These are phyloP conservation scores for Tetragonula clypearis DNA, from an alignment of 1,140 invertebrate species.

Conservation along the genomic window DNA sequence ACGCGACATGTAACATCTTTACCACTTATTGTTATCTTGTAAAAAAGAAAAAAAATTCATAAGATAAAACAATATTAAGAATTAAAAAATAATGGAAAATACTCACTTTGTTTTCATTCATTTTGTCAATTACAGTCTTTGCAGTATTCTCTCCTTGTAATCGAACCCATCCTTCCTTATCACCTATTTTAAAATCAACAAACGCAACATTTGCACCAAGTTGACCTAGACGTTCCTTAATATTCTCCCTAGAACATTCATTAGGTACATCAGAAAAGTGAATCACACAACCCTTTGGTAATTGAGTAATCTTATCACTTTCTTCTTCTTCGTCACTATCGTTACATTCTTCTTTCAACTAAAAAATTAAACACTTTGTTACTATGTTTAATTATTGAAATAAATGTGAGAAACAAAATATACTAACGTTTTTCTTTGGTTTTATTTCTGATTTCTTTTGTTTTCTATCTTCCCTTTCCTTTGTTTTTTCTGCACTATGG, in stretches of 20 bases:
- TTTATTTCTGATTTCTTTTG: constrained; percentile 82
- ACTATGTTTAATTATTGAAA: not conserved
- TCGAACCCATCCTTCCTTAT: constrained; percentile 87
- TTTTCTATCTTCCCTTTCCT: constrained; percentile 84
- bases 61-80: not conserved
- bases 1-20: constrained; percentile 83
- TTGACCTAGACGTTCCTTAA: constrained; percentile 86
- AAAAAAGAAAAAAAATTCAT: not conserved
- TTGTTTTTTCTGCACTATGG: constrained; percentile 88
- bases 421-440: constrained; percentile 64
- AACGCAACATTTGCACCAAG: constrained; percentile 86
- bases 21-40: constrained; percentile 28
- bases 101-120: constrained; percentile 83
- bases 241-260: constrained; percentile 86
- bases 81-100: not conserved
- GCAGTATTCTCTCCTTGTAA: constrained; percentile 87
- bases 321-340: constrained; percentile 72
- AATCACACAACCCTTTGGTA: constrained; percentile 88
- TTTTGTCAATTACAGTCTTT: constrained; percentile 85
- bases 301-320: constrained; percentile 77
- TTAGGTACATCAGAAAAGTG: constrained; percentile 84
- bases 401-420: constrained; percentile 28
- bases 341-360: constrained; percentile 58
- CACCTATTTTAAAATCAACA: constrained; percentile 88
- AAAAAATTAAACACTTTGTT: not conserved